Conservation (phyloP, 2,888 invertebrate species). For the Caenorhabditis zanzibari region DNA sequence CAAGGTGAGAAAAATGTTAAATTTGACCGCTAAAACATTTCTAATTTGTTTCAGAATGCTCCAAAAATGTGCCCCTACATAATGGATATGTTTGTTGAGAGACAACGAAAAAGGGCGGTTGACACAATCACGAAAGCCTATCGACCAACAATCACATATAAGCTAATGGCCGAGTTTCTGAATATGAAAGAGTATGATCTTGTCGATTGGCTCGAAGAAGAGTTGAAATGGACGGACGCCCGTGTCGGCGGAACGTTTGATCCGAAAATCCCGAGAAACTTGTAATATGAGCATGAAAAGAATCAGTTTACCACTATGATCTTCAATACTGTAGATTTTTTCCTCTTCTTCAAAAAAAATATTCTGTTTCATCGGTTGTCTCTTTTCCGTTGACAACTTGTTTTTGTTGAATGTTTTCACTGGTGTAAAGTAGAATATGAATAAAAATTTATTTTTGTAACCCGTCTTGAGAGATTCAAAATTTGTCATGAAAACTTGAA, state of each 20-base stretch:
- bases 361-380: conserved; percentile 15
- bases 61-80: conserved; percentile 97
- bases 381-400: conserved; percentile 17
- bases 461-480: conserved; percentile 48
- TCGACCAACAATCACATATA: conserved; percentile 93
- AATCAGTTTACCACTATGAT: neutral
- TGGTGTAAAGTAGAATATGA: conserved; percentile 27
- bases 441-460: conserved; percentile 14
- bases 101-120: conserved; percentile 94
- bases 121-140: conserved; percentile 96
- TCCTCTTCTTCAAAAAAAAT: neutral
- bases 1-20: conserved; percentile 47
- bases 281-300: conserved; percentile 20
- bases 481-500: conserved; percentile 27
- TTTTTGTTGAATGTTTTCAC: conserved; percentile 21
- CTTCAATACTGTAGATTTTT: neutral
- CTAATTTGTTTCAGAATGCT: conserved; percentile 86
- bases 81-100: conserved; percentile 97
- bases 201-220: conserved; percentile 90
- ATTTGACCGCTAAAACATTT: no score
- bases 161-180: conserved; percentile 92
- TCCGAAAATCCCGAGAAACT: conserved; percentile 48
- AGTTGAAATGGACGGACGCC: conserved; percentile 86
- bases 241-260: conserved; percentile 62
- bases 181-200: conserved; percentile 91